A percentile compares a stretch with the other conserved stretches of the same genome.
Conservation (phyloP, 1,140 invertebrate genomes). For the Eurosta solidaginis region DNA sequence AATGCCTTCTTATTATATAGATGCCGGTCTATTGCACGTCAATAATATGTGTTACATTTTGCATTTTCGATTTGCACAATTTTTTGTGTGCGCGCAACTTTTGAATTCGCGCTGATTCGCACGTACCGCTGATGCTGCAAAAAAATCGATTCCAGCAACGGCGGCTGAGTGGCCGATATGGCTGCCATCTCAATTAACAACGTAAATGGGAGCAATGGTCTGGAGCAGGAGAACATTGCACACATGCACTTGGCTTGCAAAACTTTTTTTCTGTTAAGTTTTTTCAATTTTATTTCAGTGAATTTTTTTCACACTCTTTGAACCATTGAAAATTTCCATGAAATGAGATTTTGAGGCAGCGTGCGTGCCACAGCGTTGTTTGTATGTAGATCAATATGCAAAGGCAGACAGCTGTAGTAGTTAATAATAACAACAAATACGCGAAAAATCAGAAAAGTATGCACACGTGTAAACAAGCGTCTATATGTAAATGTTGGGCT, state of each 20-base stretch:
- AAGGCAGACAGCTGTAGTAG: too few relatives aligned
- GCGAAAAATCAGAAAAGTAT: background rate
- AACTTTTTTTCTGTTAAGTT: background rate
- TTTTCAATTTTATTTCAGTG: background rate
- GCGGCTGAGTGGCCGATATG: background rate
- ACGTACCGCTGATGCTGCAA: conserved; percentile 1
- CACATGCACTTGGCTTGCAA: background rate
- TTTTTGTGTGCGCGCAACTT: background rate
- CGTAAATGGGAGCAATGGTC: background rate
- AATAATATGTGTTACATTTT: background rate
- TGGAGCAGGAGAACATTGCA: background rate
- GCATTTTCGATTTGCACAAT: background rate
- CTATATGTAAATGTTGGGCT: background rate
- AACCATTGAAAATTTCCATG: conserved; percentile 8
- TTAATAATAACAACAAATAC: background rate
- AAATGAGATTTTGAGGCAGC: conserved; percentile 21
- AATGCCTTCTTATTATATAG: too few relatives aligned
- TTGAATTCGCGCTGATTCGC: too few relatives aligned
- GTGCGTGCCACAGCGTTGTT: conserved; percentile 15
- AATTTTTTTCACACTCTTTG: background rate
- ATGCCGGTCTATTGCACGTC: too few relatives aligned
- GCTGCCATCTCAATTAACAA: background rate
- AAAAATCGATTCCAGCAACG: background rate
- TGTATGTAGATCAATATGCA: background rate
- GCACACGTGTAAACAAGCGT: background rate